phyloP scores from a whole-genome alignment of 2,113 vertebrate species.

The Mus pahari region DNA sequence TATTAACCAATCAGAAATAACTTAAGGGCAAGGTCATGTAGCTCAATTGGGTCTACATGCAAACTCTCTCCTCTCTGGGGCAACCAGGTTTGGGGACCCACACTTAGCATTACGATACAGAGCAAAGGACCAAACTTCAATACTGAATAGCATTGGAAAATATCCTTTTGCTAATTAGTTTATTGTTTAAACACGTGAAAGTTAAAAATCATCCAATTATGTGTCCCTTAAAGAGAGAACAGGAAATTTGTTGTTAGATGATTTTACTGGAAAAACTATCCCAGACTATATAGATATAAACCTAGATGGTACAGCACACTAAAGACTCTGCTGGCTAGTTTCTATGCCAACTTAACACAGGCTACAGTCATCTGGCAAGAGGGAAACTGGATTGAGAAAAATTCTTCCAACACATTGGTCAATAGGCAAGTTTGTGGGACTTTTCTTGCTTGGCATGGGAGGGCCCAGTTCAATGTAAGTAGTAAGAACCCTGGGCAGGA shows the following conservation, averaged over 20 bases:
- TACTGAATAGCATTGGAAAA: neutral
- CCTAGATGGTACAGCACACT: neutral
- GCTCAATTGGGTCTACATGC: too few species aligned
- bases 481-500: neutral
- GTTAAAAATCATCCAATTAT: neutral
- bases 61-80: too few species aligned
- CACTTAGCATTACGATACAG: too few species aligned
- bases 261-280: neutral
- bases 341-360: neutral
- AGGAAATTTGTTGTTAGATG: neutral
- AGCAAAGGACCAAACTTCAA: too few species aligned
- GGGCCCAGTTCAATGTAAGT: neutral
- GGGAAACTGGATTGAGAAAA: neutral
- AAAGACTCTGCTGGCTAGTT: neutral
- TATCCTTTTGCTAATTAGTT: neutral
- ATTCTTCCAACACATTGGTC: neutral
- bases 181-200: neutral
- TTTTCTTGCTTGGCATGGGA: too few species aligned
- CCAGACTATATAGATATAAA: neutral
- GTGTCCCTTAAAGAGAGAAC: neutral
- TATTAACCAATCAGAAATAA: too few species aligned
- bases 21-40: too few species aligned
- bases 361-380: neutral
- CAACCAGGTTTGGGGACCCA: too few species aligned
- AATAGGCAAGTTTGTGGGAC: too few species aligned